These are phyloP conservation scores for Lamproptera curius DNA, from an alignment of 2,888 invertebrate species.

Conservation along the genomic window DNA sequence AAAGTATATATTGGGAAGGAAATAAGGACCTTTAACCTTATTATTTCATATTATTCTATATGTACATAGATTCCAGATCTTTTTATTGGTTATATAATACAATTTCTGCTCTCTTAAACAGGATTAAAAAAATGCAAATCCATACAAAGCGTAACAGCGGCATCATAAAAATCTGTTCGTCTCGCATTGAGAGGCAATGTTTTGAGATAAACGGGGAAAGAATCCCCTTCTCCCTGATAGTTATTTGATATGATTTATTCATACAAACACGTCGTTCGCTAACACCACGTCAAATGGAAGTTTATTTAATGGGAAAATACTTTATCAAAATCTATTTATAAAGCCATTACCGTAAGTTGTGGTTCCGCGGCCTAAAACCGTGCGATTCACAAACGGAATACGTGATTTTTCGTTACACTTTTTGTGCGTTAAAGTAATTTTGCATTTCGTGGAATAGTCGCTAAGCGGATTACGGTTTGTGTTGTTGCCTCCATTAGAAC, in stretches of 20 bases:
- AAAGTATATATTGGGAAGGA: too few species aligned
- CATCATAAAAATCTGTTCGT: constrained; percentile 48
- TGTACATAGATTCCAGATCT: too few species aligned
- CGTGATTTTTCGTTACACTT: neutral
- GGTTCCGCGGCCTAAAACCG: constrained; percentile 16
- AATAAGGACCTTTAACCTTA: too few species aligned
- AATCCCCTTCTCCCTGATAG: constrained; percentile 79
- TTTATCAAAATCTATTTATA: constrained; percentile 74
- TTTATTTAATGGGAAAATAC: constrained; percentile 75
- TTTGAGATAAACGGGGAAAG: constrained; percentile 58
- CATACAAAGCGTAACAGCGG: constrained; percentile 31
- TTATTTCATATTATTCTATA: too few species aligned
- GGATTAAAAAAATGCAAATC: constrained; percentile 1
- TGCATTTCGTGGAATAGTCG: too few species aligned
- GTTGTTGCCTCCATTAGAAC: too few species aligned
- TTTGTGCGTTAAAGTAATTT: too few species aligned
- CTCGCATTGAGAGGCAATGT: constrained; percentile 55
- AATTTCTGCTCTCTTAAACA: too few species aligned
- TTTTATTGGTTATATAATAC: too few species aligned
- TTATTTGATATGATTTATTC: constrained; percentile 86
- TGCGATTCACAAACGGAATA: neutral
- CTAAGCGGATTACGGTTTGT: too few species aligned
- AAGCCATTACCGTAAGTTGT: constrained; percentile 59
- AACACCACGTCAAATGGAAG: constrained; percentile 65
- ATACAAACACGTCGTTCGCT: constrained; percentile 64